Percentiles rank a stretch among this genome's conserved stretches.
phyloP scores from a whole-genome alignment of 2,888 invertebrate genomes.

The Eumacrocentrus americanus region DNA sequence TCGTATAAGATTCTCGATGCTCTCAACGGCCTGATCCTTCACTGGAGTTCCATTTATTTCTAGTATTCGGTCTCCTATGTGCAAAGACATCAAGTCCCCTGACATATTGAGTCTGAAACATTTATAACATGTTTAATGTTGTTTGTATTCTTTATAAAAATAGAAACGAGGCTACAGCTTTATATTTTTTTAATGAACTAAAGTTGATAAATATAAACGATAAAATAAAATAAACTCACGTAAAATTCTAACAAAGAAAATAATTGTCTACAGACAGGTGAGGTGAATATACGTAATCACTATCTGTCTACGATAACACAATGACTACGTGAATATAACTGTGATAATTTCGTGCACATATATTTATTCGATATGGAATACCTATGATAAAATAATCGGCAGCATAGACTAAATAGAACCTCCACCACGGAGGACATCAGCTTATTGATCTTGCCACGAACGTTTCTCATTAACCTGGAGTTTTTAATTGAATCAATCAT shows the following conservation, averaged over 20 bases:
- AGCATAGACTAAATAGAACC: slow-evolving; percentile 74
- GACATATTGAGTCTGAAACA: slow-evolving; percentile 77
- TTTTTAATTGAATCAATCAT: slow-evolving; percentile 48
- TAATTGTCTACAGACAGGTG: not conserved
- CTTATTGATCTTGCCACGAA: slow-evolving; percentile 72
- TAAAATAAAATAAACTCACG: not conserved
- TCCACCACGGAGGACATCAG: slow-evolving; percentile 74
- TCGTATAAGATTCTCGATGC: slow-evolving; percentile 76
- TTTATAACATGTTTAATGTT: not conserved
- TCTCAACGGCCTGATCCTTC: slow-evolving; percentile 78
- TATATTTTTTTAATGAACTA: too few relatives aligned
- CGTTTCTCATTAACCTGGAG: slow-evolving; percentile 68
- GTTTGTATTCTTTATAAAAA: not conserved
- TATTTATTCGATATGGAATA: slow-evolving; percentile 48
- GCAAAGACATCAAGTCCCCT: slow-evolving; percentile 81
- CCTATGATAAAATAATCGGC: slow-evolving; percentile 72
- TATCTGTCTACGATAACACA: slow-evolving; percentile 16
- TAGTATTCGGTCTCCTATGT: slow-evolving; percentile 90
- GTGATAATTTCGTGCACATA: slow-evolving; percentile 34
- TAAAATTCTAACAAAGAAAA: not conserved
- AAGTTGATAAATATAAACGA: too few relatives aligned
- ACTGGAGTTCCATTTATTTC: slow-evolving; percentile 93
- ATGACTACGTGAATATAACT: slow-evolving; percentile 30
- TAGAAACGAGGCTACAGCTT: not conserved
- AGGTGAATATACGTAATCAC: slow-evolving; percentile 4